These are phyloP conservation scores for Sardina pilchardus DNA, from an alignment of 2,113 vertebrate genomes.

Conservation along the genomic window DNA sequence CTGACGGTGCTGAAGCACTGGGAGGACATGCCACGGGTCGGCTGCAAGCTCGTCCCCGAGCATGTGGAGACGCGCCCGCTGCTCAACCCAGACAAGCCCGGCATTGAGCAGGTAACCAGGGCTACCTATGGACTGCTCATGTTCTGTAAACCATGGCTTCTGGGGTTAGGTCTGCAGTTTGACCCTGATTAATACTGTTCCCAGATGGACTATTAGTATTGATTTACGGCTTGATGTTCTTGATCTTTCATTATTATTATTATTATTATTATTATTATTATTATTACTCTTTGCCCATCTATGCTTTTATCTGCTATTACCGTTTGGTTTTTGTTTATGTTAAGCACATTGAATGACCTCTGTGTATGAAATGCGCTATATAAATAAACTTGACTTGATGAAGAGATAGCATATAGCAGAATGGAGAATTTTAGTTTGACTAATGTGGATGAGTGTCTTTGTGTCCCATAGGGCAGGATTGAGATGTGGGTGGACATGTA, in stretches of 20 bases:
- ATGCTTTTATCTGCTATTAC: too few species aligned
- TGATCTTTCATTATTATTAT: too few species aligned
- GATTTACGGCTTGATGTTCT: too few species aligned
- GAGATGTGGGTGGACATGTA: conserved; percentile 99
- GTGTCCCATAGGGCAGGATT: conserved; percentile 82
- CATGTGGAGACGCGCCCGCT: conserved; percentile 92
- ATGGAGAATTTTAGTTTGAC: background rate
- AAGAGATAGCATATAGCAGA: too few species aligned
- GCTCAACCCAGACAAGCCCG: conserved; percentile 91
- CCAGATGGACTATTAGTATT: too few species aligned
- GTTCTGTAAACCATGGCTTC: background rate
- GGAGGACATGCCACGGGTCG: conserved; percentile 87
- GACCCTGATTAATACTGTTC: too few species aligned
- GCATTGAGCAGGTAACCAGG: conserved; percentile 88
- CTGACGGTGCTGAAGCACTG: conserved; percentile 86
- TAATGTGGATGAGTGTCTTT: background rate
- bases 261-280: too few species aligned
- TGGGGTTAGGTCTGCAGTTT: background rate
- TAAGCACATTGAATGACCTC: too few species aligned
- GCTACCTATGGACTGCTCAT: background rate
- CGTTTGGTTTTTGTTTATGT: too few species aligned
- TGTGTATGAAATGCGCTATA: too few species aligned
- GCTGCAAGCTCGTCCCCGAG: conserved; percentile 89
- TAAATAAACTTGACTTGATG: too few species aligned
- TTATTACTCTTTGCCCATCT: too few species aligned